Conservation (phyloP, 1,140 invertebrate genomes). For the Choristoneura fumiferana region DNA sequence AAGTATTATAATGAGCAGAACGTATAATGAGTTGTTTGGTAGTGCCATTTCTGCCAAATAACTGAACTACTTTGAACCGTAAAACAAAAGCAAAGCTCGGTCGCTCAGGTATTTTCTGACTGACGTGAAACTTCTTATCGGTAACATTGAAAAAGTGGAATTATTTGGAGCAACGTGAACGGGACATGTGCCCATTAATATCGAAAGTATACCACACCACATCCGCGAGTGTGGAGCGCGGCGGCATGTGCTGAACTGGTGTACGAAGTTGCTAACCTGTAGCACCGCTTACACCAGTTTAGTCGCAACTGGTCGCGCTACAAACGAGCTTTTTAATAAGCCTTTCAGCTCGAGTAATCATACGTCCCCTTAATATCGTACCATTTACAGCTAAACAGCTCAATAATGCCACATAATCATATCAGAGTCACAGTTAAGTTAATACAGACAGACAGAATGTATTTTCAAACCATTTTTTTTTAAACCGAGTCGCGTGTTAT, state of each 20-base stretch:
- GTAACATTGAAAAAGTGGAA: not conserved
- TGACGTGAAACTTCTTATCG: slow-evolving; percentile 3
- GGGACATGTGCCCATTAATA: slow-evolving; percentile 60
- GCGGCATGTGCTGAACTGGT: slow-evolving; percentile 46
- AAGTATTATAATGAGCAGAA: too few species aligned
- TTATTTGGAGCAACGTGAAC: slow-evolving; percentile 44
- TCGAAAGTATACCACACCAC: slow-evolving; percentile 68
- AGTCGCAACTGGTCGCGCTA: slow-evolving; percentile 53
- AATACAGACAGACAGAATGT: too few species aligned
- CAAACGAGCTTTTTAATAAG: slow-evolving; percentile 51
- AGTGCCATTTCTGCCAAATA: too few species aligned
- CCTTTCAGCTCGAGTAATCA: slow-evolving; percentile 33
- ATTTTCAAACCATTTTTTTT: too few species aligned
- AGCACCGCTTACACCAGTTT: slow-evolving; percentile 41
- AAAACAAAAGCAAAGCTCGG: too few species aligned
- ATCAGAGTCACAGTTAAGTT: not conserved
- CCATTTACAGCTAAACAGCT: slow-evolving; percentile 18
- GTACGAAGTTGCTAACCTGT: slow-evolving; percentile 57
- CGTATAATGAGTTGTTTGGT: too few species aligned
- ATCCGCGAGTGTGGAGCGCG: slow-evolving; percentile 55
- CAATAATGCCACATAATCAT: slow-evolving; percentile 16
- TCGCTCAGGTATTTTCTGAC: not conserved
- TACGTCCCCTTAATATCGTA: slow-evolving; percentile 17
- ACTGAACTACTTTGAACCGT: too few species aligned
- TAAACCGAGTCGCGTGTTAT: too few species aligned